Evolutionary conservation across 2,888 invertebrate genomes (phyloP), one percentile per base, ranked within the genome.

Genomic region (Diplazon laetatorius): DNA sequence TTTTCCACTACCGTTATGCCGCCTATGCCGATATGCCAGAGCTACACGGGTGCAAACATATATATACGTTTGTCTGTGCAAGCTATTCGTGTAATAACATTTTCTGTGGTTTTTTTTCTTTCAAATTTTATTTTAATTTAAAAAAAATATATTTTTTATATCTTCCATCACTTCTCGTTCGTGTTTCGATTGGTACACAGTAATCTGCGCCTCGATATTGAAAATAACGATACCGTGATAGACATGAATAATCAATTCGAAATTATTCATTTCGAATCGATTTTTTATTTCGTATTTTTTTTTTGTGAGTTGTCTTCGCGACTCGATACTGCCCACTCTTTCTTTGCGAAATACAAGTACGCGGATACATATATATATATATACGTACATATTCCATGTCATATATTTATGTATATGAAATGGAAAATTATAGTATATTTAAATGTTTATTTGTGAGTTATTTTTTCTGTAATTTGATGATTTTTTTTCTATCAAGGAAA

Each of bases 1-100:
- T 76, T 76, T 76, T 70, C 76, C 70, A 59, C 63, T 70, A 65
- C 76, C 57, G 76, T 76, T 76, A 76, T 70, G 37, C 48, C 30
- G 57, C n/a, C n/a, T n/a, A n/a, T n/a, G n/a, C n/a, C n/a, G n/a
- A n/a, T n/a, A n/a, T 57, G 69, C 52, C 22, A 44, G 18, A 14
- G 30, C 8, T 55, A 30, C 25, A 55, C n/a, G 4, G n/a, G 12
- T n/a, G 52, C 8, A 14, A 30, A 14, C 30, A 22, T n/a, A 3
- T n/a, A 63, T 63, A 57, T 42, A 37, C 52, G 25, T 22, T 12
- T 39, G n/a, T 39, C 30, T 52, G n/a, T n/a, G n/a, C n/a, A n/a
- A n/a, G n/a, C n/a, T n/a, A n/a, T n/a, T n/a, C n/a, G n/a, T n/a
- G n/a, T n/a, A n/a, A n/a, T n/a, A n/a, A n/a, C n/a, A n/a, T n/a